Conservation (phyloP, 2,888 invertebrate genomes). For the Cephonodes hylas region DNA sequence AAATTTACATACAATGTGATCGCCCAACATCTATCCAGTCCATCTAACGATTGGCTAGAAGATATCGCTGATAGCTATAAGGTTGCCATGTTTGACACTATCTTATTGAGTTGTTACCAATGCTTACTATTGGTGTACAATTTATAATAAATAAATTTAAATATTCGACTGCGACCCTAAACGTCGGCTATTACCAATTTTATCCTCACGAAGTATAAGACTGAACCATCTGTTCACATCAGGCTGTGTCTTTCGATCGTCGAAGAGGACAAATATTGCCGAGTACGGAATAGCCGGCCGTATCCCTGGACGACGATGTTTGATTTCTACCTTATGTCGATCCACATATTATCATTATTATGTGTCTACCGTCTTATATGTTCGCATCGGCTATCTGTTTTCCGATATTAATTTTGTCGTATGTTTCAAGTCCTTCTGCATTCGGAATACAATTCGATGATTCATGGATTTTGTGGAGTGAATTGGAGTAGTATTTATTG, state of each 20-base stretch:
- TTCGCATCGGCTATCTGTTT: neutral
- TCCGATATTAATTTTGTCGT: neutral
- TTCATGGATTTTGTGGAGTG: neutral
- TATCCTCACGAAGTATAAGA: neutral
- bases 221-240: neutral
- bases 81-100: too few species aligned
- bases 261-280: constrained; percentile 13
- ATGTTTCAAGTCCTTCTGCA: neutral
- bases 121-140: too few species aligned
- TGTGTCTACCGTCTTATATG: neutral
- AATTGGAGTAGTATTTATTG: too few species aligned
- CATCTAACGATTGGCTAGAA: too few species aligned
- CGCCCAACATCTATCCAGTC: too few species aligned
- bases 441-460: neutral
- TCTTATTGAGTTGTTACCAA: too few species aligned
- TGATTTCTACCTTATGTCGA: constrained; percentile 15
- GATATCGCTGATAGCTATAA: too few species aligned
- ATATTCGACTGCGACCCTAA: neutral
- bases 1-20: too few species aligned
- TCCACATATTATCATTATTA: constrained; percentile 7
- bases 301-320: constrained; percentile 15
- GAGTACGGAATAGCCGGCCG: constrained; percentile 6
- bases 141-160: too few species aligned
- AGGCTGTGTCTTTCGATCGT: neutral
- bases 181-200: neutral